Percentiles rank a stretch among this genome's conserved stretches.
Conservation (phyloP, 2,113 vertebrate genomes). For the Rattus norvegicus region DNA sequence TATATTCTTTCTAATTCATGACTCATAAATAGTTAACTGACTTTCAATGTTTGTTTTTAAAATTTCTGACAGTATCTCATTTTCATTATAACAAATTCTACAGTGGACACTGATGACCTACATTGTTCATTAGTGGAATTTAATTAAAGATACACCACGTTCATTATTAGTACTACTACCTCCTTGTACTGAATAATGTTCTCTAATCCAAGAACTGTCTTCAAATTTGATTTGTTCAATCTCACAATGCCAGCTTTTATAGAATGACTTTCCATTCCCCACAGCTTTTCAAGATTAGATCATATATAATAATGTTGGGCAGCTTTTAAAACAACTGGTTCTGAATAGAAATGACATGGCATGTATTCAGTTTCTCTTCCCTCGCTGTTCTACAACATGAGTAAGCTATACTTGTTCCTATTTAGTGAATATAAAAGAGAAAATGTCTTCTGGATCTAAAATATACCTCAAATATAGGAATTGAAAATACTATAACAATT, state of each 20-base stretch:
- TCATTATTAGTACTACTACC: not conserved
- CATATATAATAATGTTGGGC: not conserved
- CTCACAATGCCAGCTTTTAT: not conserved
- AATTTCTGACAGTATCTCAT: not conserved
- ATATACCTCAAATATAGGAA: not conserved
- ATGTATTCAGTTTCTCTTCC: not conserved
- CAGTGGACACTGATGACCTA: not conserved
- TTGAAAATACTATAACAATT: not conserved
- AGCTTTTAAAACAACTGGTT: not conserved
- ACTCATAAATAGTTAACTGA: not conserved
- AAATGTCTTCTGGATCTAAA: not conserved
- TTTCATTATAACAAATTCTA: not conserved
- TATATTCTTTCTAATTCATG: not conserved
- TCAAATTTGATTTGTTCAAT: not conserved
- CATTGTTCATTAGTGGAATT: not conserved
- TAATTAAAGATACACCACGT: not conserved
- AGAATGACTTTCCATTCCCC: not conserved
- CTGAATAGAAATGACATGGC: not conserved
- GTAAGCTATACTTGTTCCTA: not conserved
- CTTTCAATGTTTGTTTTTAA: slow-evolving; percentile 12
- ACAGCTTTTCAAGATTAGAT: not conserved
- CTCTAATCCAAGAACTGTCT: not conserved
- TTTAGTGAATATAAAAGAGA: not conserved
- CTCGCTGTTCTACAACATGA: not conserved
- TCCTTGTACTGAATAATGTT: not conserved